Evolutionary conservation across 2,113 vertebrate genomes (phyloP).

Genomic region (Cinclus cinclus): DNA sequence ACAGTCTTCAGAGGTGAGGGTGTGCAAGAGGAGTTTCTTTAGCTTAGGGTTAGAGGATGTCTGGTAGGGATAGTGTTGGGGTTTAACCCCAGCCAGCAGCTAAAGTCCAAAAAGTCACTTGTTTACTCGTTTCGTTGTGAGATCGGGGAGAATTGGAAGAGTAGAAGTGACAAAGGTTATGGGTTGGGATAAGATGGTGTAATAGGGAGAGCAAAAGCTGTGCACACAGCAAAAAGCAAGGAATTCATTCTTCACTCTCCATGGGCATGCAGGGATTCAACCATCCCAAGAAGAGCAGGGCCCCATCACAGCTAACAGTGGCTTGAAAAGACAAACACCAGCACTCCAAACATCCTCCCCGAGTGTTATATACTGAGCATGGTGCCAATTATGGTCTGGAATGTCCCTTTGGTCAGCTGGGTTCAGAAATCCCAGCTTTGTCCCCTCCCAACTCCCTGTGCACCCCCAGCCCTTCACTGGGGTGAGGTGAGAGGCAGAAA

Average conservation of each 20-base stretch:
- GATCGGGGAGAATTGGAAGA: background rate
- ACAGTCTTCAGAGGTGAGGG: background rate
- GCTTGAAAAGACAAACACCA: background rate
- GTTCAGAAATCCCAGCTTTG: background rate
- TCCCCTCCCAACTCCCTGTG: background rate
- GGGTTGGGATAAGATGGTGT: background rate
- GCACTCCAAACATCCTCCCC: accelerated
- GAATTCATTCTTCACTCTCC: background rate
- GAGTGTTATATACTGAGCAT: background rate
- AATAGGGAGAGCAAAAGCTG: background rate
- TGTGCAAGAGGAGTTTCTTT: background rate
- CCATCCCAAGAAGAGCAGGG: background rate
- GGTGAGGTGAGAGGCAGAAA: background rate
- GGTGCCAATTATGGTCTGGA: background rate
- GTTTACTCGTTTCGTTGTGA: background rate
- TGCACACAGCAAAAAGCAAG: background rate
- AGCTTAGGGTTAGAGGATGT: background rate
- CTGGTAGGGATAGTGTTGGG: background rate
- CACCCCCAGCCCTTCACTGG: background rate
- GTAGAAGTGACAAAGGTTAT: background rate
- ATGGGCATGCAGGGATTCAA: background rate
- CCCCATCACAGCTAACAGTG: background rate
- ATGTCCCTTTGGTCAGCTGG: background rate
- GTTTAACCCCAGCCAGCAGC: background rate
- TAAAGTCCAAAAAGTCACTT: background rate